These are phyloP conservation scores for Sinocyclocheilus grahami DNA, from an alignment of 2,113 vertebrate species.

Conservation along the genomic window DNA sequence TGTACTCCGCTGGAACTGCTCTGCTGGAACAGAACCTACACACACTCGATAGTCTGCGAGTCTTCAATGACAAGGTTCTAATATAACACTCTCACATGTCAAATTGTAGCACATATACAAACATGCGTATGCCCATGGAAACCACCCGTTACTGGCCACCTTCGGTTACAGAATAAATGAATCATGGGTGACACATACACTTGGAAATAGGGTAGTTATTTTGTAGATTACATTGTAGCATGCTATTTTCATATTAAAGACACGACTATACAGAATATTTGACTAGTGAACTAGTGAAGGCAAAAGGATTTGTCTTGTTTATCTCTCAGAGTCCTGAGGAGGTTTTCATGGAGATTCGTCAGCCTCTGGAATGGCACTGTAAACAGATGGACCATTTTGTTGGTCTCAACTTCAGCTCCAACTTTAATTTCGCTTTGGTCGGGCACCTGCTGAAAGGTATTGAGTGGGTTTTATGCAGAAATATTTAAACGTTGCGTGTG, in stretches of 20 bases:
- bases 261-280: not conserved
- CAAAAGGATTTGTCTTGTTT: not conserved
- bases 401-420: constrained; percentile 94
- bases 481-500: not conserved
- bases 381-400: constrained; percentile 99
- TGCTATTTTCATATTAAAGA: not conserved
- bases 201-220: not conserved
- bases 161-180: not conserved
- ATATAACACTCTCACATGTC: not conserved
- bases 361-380: constrained; percentile 96
- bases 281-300: not conserved
- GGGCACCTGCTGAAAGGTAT: constrained; percentile 96
- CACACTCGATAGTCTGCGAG: constrained; percentile 43
- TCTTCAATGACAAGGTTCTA: constrained; percentile 49
- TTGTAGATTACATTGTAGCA: not conserved
- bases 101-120: not conserved
- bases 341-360: constrained; percentile 95
- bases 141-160: not conserved
- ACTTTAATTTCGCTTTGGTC: constrained; percentile 97
- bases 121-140: not conserved
- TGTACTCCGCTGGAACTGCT: constrained; percentile 93
- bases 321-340: constrained; percentile 89
- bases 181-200: not conserved
- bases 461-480: not conserved
- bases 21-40: constrained; percentile 87